These are phyloP conservation scores for Octopus bimaculoides DNA, from an alignment of 1,140 invertebrate genomes.

Conservation along the genomic window DNA sequence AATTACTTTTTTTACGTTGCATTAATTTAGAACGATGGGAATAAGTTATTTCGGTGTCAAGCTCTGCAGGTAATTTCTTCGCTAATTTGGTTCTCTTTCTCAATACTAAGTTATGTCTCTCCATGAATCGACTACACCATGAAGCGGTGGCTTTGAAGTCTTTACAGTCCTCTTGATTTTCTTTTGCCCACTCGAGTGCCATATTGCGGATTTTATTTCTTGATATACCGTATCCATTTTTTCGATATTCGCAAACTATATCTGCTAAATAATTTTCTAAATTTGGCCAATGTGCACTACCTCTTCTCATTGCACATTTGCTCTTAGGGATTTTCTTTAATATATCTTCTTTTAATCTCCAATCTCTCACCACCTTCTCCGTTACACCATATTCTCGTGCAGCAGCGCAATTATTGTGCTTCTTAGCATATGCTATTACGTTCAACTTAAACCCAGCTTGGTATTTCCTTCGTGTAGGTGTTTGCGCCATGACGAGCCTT, in stretches of 20 bases:
- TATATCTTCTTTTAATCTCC: not conserved
- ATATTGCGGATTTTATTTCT: not conserved
- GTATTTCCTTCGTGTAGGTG: slow-evolving; percentile 6
- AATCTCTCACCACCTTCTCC: slow-evolving; percentile 7
- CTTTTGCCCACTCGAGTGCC: not conserved
- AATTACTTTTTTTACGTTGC: too few species aligned
- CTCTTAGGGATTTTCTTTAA: not conserved
- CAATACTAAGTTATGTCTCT: slow-evolving; percentile 13
- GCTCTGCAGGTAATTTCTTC: slow-evolving; percentile 20
- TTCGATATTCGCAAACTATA: not conserved
- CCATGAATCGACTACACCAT: slow-evolving; percentile 22
- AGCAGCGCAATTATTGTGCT: slow-evolving; percentile 14
- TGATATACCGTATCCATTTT: slow-evolving; percentile 2
- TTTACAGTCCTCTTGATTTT: not conserved
- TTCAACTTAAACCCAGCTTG: slow-evolving; percentile 17
- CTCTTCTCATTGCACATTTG: not conserved
- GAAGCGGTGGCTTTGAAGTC: slow-evolving; percentile 19
- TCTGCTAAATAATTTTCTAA: not conserved
- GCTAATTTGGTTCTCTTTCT: slow-evolving; percentile 19
- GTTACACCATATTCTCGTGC: slow-evolving; percentile 20
- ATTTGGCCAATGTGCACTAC: slow-evolving; percentile 2
- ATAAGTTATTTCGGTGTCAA: slow-evolving; percentile 14
- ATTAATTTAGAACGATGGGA: slow-evolving; percentile 13
- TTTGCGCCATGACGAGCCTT: too few species aligned
- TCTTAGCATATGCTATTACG: slow-evolving; percentile 17